phyloP scores from a whole-genome alignment of 2,797 vertebrate species.

The Pseudochromis fuscus region DNA sequence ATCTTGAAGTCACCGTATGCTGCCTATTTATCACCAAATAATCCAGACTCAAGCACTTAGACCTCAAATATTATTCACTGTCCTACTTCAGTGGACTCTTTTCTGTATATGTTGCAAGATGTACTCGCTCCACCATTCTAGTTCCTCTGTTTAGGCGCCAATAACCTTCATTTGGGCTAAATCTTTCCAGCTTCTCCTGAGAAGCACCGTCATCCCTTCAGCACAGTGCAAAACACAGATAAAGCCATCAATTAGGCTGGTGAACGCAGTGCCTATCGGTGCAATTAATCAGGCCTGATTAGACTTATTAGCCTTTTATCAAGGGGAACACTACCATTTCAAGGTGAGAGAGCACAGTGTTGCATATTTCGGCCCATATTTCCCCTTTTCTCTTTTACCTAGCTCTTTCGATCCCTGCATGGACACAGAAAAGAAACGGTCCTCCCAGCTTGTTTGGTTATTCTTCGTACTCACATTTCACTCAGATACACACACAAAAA shows the following conservation, averaged over 20 bases:
- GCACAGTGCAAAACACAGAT: constrained; percentile 73
- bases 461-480: background rate
- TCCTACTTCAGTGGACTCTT: background rate
- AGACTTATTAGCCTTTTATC: constrained; percentile 79
- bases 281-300: constrained; percentile 85
- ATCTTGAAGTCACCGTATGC: constrained; percentile 14
- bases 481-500: background rate
- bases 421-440: background rate
- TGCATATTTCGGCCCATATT: constrained; percentile 42
- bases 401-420: background rate
- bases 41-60: background rate
- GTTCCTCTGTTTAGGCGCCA: constrained; percentile 28
- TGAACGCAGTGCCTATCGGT: constrained; percentile 74
- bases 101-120: background rate
- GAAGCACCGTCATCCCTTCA: constrained; percentile 69
- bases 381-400: background rate
- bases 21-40: constrained; percentile 3
- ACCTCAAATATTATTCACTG: constrained; percentile 10
- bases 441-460: background rate
- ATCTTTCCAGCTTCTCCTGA: constrained; percentile 56
- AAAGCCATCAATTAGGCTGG: constrained; percentile 80
- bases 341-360: constrained; percentile 74
- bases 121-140: background rate
- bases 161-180: constrained; percentile 72
- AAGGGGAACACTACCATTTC: constrained; percentile 66